Conservation (phyloP, 2,113 vertebrate genomes). For the Antennarius striatus region DNA sequence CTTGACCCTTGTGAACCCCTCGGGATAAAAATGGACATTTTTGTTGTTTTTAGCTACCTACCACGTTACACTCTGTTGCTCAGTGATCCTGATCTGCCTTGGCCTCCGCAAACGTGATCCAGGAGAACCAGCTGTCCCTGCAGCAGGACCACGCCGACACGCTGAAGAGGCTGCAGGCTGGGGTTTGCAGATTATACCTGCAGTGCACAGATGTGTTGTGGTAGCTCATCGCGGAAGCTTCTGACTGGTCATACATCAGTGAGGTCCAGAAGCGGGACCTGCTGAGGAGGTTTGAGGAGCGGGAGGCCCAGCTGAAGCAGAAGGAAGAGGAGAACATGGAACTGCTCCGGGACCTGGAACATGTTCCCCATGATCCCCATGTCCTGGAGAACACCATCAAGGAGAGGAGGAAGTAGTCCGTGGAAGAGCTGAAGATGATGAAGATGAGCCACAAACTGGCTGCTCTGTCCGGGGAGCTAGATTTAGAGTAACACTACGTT, state of each 20-base stretch:
- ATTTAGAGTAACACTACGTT: constrained; percentile 67
- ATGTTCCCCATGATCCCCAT: constrained; percentile 89
- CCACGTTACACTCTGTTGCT: background rate
- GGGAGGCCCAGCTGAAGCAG: constrained; percentile 89
- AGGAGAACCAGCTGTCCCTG: constrained; percentile 96
- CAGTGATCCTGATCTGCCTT: constrained; percentile 74
- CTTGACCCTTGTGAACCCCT: too few species aligned
- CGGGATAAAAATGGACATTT: too few species aligned
- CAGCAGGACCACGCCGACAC: constrained; percentile 94
- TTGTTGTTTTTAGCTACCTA: too few species aligned
- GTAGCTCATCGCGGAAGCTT: constrained; percentile 90
- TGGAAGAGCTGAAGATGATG: constrained; percentile 98
- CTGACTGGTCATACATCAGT: constrained; percentile 81
- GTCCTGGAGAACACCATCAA: constrained; percentile 94
- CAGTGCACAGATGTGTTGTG: constrained; percentile 98
- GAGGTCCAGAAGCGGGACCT: constrained; percentile 85
- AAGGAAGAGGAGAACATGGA: constrained; percentile 90
- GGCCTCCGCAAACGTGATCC: constrained; percentile 84
- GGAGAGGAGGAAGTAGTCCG: constrained; percentile 93
- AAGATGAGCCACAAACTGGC: constrained; percentile 96
- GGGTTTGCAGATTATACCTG: constrained; percentile 92
- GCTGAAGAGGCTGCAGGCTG: constrained; percentile 89
- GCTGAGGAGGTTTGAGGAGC: constrained; percentile 87
- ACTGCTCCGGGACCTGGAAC: constrained; percentile 89
- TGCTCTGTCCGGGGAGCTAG: constrained; percentile 91